phyloP scores from a whole-genome alignment of 2,888 invertebrate species.

The Dryadula phaetusa region DNA sequence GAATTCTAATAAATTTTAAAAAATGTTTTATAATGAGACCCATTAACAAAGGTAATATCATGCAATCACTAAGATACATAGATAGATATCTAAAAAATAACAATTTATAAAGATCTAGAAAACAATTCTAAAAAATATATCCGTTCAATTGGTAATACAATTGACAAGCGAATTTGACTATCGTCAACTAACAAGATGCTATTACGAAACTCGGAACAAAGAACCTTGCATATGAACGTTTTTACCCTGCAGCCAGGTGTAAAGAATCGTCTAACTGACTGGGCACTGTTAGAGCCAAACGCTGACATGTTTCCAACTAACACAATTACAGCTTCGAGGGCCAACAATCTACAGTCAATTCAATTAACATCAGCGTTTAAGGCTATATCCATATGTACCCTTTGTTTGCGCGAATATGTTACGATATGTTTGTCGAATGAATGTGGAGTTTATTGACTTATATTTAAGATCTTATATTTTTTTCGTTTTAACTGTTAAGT shows the following conservation, averaged over 20 bases:
- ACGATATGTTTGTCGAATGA: conserved; percentile 28
- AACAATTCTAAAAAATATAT: background rate
- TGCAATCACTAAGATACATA: no score
- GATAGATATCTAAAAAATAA: background rate
- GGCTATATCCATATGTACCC: conserved; percentile 36
- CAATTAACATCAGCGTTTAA: conserved; percentile 80
- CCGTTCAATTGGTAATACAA: background rate
- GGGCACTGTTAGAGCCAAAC: conserved; percentile 35
- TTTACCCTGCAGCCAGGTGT: conserved; percentile 26
- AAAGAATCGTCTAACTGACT: conserved; percentile 41
- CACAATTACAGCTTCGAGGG: conserved; percentile 57
- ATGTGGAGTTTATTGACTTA: conserved; percentile 17
- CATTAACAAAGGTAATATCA: no score
- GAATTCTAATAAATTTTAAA: no score
- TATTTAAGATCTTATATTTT: background rate
- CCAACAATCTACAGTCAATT: conserved; percentile 80
- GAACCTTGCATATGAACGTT: conserved; percentile 16
- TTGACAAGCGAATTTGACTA: background rate
- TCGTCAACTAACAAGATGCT: background rate
- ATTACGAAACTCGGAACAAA: conserved; percentile 13
- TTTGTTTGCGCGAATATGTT: conserved; percentile 22
- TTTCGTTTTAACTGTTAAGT: background rate
- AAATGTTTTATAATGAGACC: no score
- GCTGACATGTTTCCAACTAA: conserved; percentile 44
- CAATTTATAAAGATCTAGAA: no score